Evolutionary conservation across 2,113 vertebrate species (phyloP), one percentile per base, ranked within the genome.

Genomic region (Lycocorax pyrrhopterus): DNA sequence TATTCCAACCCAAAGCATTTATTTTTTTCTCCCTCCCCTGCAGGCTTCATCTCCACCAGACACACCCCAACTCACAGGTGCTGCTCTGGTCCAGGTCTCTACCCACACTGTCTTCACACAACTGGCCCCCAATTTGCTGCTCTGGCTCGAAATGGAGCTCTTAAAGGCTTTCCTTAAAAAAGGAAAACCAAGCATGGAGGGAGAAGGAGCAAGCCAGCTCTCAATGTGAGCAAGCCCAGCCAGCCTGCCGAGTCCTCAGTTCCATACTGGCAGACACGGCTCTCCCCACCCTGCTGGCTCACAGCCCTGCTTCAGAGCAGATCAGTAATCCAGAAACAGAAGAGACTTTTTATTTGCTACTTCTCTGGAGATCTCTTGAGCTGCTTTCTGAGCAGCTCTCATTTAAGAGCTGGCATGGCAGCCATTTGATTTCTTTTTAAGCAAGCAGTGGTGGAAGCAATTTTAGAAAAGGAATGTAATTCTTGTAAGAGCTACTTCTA

Each of bases 241-340:
- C 49, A 82, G 58, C 37, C 80, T 22, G 30, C 47, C 56, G 7
- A 6, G 32, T 12, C 29, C 55, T 55, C 1, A 0, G 87, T 80
- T 59, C 37, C 0, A 0, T 15, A 53, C 8, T 0, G 0, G 4
- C 35, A 41, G 37, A 37, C 46, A 49, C 0, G 0, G 41, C 20
- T 81, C 9, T 44, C 30, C 20, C 37, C 20, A 6, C 11, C 59
- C 84, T 66, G 41, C 73, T 89, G 87, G 55, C 84, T 81, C 43
- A 1, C 37, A 1, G 16, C 64, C 56, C 43, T 1, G 2, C 41
- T 73, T 37, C 47, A 23, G 62, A 85, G 62, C 74, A 84, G 74
- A 56, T 60, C 17, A 60, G 44, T 32, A 35, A 81, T 30, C 83
- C 76, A 89, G 86, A 71, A 88, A 71, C 64, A 92, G 47, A 71